Evolutionary conservation across 2,888 invertebrate species (phyloP).

Genomic region (Caenorhabditis macrosperma): DNA sequence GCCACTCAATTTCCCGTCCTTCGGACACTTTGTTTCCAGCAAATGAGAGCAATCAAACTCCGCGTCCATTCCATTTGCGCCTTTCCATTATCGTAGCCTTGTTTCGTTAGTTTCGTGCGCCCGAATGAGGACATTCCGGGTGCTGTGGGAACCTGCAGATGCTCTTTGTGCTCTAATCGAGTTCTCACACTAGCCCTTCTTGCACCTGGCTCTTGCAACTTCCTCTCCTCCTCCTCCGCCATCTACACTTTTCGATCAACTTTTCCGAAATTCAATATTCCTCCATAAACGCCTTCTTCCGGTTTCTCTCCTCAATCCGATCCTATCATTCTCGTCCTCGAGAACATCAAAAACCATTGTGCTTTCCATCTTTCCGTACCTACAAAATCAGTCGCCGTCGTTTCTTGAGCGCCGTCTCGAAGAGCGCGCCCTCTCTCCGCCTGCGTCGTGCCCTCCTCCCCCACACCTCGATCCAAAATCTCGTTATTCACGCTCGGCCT

Average conservation of each 20-base stretch:
- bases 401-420: background rate
- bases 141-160: slow-evolving; percentile 17
- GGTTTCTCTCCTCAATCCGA: background rate
- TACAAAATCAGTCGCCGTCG: background rate
- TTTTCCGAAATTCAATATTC: background rate
- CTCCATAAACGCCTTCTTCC: background rate
- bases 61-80: background rate
- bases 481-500: slow-evolving; percentile 36
- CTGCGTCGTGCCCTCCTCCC: background rate
- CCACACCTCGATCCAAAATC: slow-evolving; percentile 31
- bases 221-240: background rate
- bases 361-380: background rate
- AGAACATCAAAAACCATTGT: background rate
- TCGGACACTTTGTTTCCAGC: background rate
- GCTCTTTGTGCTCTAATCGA: slow-evolving; percentile 7
- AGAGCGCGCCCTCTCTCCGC: background rate
- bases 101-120: background rate
- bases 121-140: background rate
- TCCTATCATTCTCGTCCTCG: background rate
- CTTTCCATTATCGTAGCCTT: background rate
- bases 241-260: background rate
- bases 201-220: background rate
- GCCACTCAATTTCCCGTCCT: slow-evolving; percentile 2
- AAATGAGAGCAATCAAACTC: background rate
- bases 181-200: background rate